Percentiles rank a stretch among this genome's conserved stretches.
Evolutionary conservation across 1,140 invertebrate species (phyloP).

Genomic region (Adelges cooleyi): DNA sequence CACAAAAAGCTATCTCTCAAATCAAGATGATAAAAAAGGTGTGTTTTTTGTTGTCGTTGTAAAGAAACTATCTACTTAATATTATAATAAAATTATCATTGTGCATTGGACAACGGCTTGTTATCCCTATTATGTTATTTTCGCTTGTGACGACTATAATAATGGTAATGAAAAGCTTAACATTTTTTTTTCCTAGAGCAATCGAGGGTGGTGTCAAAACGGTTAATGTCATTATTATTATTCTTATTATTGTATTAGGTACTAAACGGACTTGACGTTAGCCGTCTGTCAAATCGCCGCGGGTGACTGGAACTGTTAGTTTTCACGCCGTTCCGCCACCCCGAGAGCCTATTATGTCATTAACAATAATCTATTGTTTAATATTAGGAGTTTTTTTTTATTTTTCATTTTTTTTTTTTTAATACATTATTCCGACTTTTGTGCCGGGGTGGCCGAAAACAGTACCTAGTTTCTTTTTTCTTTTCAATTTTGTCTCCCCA

Average conservation of each 20-base stretch:
- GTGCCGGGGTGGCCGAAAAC: background rate
- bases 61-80: too few relatives aligned
- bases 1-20: too few relatives aligned
- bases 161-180: background rate
- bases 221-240: conserved; percentile 20
- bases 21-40: too few relatives aligned
- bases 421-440: conserved; percentile 4
- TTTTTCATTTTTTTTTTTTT: background rate
- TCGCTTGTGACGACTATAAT: background rate
- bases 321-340: conserved; percentile 27
- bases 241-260: background rate
- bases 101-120: background rate
- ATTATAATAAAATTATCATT: too few relatives aligned
- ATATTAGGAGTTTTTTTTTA: conserved; percentile 18
- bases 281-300: conserved; percentile 25
- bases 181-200: too few relatives aligned
- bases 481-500: background rate
- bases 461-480: conserved; percentile 9
- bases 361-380: conserved; percentile 27
- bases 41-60: too few relatives aligned
- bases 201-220: conserved; percentile 20
- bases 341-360: conserved; percentile 25
- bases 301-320: conserved; percentile 27
- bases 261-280: background rate
- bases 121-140: too few relatives aligned